Percentiles rank a stretch among this genome's conserved stretches.
Evolutionary conservation across 2,113 vertebrate genomes (phyloP).

Genomic region (Serinus canaria): DNA sequence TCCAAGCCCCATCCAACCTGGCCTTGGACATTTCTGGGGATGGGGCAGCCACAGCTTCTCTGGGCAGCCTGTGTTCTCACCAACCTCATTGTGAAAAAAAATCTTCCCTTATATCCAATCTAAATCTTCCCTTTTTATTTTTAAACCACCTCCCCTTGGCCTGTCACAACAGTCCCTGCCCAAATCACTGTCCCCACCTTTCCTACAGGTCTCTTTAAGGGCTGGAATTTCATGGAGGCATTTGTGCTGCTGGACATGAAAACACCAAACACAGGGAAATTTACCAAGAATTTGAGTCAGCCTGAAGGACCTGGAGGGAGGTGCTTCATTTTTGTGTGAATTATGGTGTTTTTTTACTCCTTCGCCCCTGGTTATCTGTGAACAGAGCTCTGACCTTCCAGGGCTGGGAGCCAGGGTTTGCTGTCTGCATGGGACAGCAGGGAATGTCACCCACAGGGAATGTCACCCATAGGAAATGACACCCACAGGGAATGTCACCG

Average conservation of each 20-base stretch:
- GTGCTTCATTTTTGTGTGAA: neutral
- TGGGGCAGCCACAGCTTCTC: neutral
- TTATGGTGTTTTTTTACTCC: neutral
- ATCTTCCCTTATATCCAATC: neutral
- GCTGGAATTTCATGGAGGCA: neutral
- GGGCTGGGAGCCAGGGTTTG: neutral
- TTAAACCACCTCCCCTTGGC: neutral
- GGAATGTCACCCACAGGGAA: neutral
- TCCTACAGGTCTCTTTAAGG: neutral
- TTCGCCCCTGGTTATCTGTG: too few relatives aligned
- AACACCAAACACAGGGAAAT: neutral
- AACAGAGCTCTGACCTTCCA: neutral
- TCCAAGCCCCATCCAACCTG: accelerated
- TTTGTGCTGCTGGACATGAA: neutral
- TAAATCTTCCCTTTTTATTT: neutral
- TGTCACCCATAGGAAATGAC: neutral
- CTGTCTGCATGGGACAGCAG: neutral
- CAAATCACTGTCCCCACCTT: too few relatives aligned
- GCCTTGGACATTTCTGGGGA: neutral
- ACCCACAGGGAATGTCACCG: neutral
- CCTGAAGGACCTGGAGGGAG: neutral
- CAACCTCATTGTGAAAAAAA: accelerated
- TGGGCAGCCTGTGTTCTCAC: neutral
- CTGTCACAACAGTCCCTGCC: neutral
- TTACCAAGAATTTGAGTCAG: neutral